Conservation (phyloP, 2,888 invertebrate species). For the Pasiphila rectangulata region DNA sequence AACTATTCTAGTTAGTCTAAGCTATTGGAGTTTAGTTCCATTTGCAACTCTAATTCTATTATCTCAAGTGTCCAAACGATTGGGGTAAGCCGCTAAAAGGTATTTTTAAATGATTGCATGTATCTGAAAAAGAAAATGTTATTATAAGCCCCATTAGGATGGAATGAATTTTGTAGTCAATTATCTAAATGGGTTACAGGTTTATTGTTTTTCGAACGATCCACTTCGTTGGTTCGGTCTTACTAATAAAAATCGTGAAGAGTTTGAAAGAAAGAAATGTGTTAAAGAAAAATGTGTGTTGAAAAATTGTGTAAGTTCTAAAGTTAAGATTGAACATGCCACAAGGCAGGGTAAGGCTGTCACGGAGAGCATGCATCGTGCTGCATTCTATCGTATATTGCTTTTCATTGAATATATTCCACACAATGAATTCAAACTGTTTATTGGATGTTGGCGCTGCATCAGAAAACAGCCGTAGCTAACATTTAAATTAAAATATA, state of each 20-base stretch:
- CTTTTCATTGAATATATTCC: constrained; percentile 48
- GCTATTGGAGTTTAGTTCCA: constrained; percentile 15
- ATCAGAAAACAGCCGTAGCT: too few species aligned
- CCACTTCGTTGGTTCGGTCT: constrained; percentile 28
- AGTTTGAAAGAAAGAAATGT: constrained; percentile 8
- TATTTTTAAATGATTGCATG: constrained; percentile 26
- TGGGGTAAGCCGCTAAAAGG: constrained; percentile 30
- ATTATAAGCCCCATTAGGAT: constrained; percentile 29
- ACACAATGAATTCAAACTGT: background rate
- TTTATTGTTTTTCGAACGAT: constrained; percentile 29
- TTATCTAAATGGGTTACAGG: constrained; percentile 30
- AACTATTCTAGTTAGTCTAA: constrained; percentile 22
- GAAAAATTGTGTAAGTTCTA: constrained; percentile 11
- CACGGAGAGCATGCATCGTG: constrained; percentile 57
- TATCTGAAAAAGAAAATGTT: constrained; percentile 36
- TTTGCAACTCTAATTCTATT: constrained; percentile 30
- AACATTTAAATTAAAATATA: too few species aligned
- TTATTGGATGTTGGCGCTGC: too few species aligned
- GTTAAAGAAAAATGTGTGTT: constrained; percentile 7
- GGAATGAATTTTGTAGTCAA: constrained; percentile 26
- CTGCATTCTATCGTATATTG: constrained; percentile 51
- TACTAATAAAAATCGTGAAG: constrained; percentile 28
- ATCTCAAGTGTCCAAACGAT: constrained; percentile 28
- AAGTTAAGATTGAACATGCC: constrained; percentile 33
- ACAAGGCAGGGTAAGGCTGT: constrained; percentile 10